Evolutionary conservation across 2,113 vertebrate genomes (phyloP), one percentile per base, ranked within the genome.

Genomic region (Megaceryle torquata): DNA sequence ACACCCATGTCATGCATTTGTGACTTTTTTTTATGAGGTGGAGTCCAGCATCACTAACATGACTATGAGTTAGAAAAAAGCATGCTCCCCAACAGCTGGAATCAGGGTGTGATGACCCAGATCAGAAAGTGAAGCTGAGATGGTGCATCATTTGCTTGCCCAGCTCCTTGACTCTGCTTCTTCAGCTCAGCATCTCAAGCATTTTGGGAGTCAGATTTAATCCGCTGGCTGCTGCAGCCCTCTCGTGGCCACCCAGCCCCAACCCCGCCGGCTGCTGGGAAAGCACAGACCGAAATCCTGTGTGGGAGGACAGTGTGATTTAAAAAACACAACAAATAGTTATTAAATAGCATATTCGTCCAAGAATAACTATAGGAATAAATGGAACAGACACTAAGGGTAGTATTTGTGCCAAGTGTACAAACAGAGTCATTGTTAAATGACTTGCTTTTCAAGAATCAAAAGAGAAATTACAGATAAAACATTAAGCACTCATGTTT

Each of bases 171-270:
- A 6, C 71, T 64, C 46, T 51, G 24, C 24, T 53, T 9, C 89
- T 50, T 6, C 77, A 75, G 75, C 68, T 69, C 82, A 41, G 86
- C 71, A 7, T 63, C 33, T 25, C 43, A 9, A 24, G 60, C 0
- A 5, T 5, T 69, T 19, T 4, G 46, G 82, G 88, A 88, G 13
- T 46, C 9, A 22, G 59, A 29, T 28, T 25, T 2, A 21, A 90
- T 95, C 56, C 0, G 1, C 84, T 92, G 83, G 69, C 48, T 82
- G 91, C 82, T 82, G 46, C 88, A 86, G 95, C 97, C 96, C 95
- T 92, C 98, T 97, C 5, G 89, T 96, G 97, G 96, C 56, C 54
- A 28, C 41, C 1, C 33, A 13, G 17, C 31, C 24, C 57, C 63
- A n/a, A 10, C 43, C 20, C 0, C 2, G 2, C n/a, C 1, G 1